These are phyloP conservation scores for Hofmannophila pseudospretella DNA, from an alignment of 2,888 invertebrate genomes.

Conservation along the genomic window DNA sequence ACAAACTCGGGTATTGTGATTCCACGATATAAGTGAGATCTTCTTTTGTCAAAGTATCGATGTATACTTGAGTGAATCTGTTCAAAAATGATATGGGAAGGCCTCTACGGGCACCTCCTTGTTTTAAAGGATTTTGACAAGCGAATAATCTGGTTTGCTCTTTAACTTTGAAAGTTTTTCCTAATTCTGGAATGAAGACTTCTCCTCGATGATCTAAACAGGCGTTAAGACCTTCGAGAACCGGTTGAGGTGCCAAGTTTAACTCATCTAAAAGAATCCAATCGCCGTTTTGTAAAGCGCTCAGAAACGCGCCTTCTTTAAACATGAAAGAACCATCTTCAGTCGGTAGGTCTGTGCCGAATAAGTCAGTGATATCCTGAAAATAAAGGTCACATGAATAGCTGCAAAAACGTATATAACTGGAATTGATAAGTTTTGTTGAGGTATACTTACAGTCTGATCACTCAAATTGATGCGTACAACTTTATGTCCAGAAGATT, in stretches of 20 bases:
- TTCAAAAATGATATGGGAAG: slow-evolving; percentile 98
- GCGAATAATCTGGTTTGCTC: slow-evolving; percentile 93
- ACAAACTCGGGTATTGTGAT: slow-evolving; percentile 81
- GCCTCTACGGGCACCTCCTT: slow-evolving; percentile 97
- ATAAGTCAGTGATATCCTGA: slow-evolving; percentile 96
- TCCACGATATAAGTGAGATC: slow-evolving; percentile 83
- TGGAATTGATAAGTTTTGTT: not conserved
- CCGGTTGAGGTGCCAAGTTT: slow-evolving; percentile 98
- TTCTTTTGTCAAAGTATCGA: slow-evolving; percentile 79
- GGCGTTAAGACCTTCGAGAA: slow-evolving; percentile 98
- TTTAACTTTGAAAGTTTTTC: slow-evolving; percentile 88
- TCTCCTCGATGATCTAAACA: slow-evolving; percentile 98
- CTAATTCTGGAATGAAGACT: slow-evolving; percentile 96
- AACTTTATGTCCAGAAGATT: slow-evolving; percentile 88
- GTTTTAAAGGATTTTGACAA: slow-evolving; percentile 97
- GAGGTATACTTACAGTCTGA: slow-evolving; percentile 87
- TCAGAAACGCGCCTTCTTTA: slow-evolving; percentile 96
- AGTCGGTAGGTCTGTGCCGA: slow-evolving; percentile 97
- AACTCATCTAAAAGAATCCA: slow-evolving; percentile 99
- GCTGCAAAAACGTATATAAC: not conserved
- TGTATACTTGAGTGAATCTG: slow-evolving; percentile 94
- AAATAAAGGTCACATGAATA: slow-evolving; percentile 17
- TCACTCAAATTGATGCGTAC: slow-evolving; percentile 98
- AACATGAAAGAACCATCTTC: slow-evolving; percentile 97
- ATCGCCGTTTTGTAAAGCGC: slow-evolving; percentile 93